Evolutionary conservation across 2,113 vertebrate species (phyloP), one percentile per base, ranked within the genome.

Genomic region (Tilapia sparmanii): DNA sequence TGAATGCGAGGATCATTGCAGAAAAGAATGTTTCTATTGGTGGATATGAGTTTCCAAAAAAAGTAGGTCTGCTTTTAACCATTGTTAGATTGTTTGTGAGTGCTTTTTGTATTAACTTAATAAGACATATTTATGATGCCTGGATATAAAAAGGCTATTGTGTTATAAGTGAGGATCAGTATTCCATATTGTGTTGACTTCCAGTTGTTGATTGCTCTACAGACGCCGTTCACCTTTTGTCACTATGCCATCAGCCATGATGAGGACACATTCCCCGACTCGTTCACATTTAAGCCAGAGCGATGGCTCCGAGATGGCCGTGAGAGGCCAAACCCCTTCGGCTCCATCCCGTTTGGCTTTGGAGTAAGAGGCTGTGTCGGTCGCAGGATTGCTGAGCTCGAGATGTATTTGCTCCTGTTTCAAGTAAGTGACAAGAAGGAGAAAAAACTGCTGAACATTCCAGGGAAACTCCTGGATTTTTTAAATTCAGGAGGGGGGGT

Each of bases 301-400:
- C 89, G 97, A 19, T 97, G 97, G 97, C 93, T 97, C 19, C 89
- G 96, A 2, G 94, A 96, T 6, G 92, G 94, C 5, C 82, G 52
- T 3, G 18, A 83, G 9, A 91, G 89, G 79, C 96, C 96, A 1
- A 89, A 95, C 40, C 91, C 96, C 0, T 97, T 97, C 8, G 94
- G 95, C 8, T 96, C 97, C 52, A 95, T 97, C 73, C 96, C 97
- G 0, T 97, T 97, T 55, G 97, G 97, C 5, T 97, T 93, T 10
- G 97, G 97, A 31, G 94, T 97, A 29, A 93, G 97, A 85, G 90
- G 94, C 38, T 97, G 97, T 29, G 94, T 96, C 1, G 97, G 97
- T 1, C 95, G 95, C 2, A 90, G 97, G 33, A 96, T 97, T 35
- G 97, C 97, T 59, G 97, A 97, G 90, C 93, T 97, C 11, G 96